Conservation (phyloP, 1,140 invertebrate species). For the Drosophila pectinifera region DNA sequence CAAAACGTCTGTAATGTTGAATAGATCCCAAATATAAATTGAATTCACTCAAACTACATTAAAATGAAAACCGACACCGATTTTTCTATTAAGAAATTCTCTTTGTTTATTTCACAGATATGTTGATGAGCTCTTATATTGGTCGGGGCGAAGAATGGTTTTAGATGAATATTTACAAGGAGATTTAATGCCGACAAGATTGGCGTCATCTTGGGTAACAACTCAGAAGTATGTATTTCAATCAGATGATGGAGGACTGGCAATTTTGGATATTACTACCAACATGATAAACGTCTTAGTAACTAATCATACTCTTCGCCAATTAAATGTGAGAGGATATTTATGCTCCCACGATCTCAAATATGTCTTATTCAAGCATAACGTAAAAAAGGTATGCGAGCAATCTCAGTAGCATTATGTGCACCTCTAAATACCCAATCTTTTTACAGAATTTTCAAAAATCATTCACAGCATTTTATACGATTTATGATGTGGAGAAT, state of each 20-base stretch:
- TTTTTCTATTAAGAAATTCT: neutral
- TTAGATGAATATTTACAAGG: constrained; percentile 92
- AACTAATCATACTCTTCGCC: constrained; percentile 93
- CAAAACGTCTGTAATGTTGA: neutral
- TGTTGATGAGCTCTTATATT: constrained; percentile 94
- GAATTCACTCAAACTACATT: neutral
- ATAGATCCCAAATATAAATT: neutral
- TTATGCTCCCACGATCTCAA: constrained; percentile 92
- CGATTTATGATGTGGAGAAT: constrained; percentile 93
- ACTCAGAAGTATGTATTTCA: constrained; percentile 93
- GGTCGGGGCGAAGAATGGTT: constrained; percentile 92
- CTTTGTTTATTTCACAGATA: constrained; percentile 86
- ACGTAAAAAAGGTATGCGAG: constrained; percentile 91
- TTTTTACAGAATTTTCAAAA: constrained; percentile 90
- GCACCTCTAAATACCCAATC: constrained; percentile 5
- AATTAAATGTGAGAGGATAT: constrained; percentile 93
- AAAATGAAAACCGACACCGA: too few relatives aligned
- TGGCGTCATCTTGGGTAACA: constrained; percentile 92
- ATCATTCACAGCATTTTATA: constrained; percentile 92
- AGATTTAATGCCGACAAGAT: constrained; percentile 89
- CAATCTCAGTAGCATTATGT: neutral
- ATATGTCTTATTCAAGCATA: constrained; percentile 93
- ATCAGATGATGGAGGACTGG: constrained; percentile 91
- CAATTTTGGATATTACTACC: constrained; percentile 90
- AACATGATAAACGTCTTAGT: constrained; percentile 91